Base-by-base conservation (phyloP, 2,888 invertebrate species). In the Drosophila sordidula region DNA sequence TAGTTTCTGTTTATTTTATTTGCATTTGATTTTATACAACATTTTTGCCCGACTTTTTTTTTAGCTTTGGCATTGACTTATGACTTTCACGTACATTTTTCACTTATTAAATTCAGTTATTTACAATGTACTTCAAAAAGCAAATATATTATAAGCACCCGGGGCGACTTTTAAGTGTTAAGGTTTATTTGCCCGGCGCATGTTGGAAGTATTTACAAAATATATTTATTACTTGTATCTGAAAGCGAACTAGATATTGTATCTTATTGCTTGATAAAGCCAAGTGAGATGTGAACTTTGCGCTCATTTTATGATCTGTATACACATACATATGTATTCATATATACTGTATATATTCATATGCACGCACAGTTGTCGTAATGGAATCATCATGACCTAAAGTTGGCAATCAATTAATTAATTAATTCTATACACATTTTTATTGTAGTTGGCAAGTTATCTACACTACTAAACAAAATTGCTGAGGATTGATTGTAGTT, bases 381-480 rank as follows among this genome's bases (percentile, higher is more conserved):
- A 55, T 47, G 41, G 46, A 62, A 51, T 46, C 54, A 55, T 63
- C 29, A 41, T 39, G 49, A 42, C 39, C 9, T 49, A 9, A 45
- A 39, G 56, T 29, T 41, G 39, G 16, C 39, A 61, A 34, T 26
- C 44, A 56, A 55, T 75, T 51, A 69, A 73, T 73, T 56, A 55
- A 74, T 62, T 67, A 50, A 58, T 54, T 62, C 14, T 25, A 44
- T 12, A 34, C 6, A 41, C 16, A 36, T 50, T 46, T 55, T 9
- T 29, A 8, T 29, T 47, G 14, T 38, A 34, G 11, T 22, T 41
- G 16, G 18, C 22, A 41, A 25, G 42, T 50, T 41, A 45, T 36
- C 29, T 16, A 36, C 25, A 12, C 26, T 36, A 8, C 11, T 18
- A 38, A 22, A 32, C 5, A n/a, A 44, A 42, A 36, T 59, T 49